Percentiles rank a stretch among this genome's conserved stretches.
These are phyloP conservation scores for Chelonoidis abingdonii DNA, from an alignment of 2,113 vertebrate genomes.

Conservation along the genomic window DNA sequence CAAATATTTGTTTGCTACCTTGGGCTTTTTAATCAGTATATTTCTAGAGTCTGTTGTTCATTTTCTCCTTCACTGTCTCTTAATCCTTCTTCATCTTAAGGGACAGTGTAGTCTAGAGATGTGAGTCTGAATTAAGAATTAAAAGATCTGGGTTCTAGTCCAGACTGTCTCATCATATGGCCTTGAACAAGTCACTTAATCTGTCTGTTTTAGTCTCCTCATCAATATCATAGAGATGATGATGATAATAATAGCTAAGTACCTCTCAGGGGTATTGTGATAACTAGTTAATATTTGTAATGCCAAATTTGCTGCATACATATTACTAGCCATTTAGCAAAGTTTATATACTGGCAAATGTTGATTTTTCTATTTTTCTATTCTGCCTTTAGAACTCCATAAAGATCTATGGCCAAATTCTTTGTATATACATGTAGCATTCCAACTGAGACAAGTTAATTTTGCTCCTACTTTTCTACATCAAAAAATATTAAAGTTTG, in stretches of 20 bases:
- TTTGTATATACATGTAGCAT: fast-evolving
- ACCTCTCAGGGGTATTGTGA: conserved; percentile 53
- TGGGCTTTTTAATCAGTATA: conserved; percentile 26
- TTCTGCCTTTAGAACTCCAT: neutral
- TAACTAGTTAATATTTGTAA: conserved; percentile 60
- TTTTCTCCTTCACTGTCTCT: conserved; percentile 46
- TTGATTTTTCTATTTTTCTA: conserved; percentile 42
- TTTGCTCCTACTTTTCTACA: neutral
- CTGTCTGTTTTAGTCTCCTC: conserved; percentile 23
- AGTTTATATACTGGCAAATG: conserved; percentile 33
- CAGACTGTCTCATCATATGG: conserved; percentile 25
- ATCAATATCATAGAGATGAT: neutral
- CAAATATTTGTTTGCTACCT: conserved; percentile 31
- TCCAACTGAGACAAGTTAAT: neutral
- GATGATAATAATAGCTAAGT: conserved; percentile 52
- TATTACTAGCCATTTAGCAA: conserved; percentile 49
- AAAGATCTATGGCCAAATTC: neutral
- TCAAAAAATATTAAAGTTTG: neutral
- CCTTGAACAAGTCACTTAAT: conserved; percentile 39
- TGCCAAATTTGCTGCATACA: conserved; percentile 47
- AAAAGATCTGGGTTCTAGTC: conserved; percentile 40
- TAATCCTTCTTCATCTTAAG: conserved; percentile 63
- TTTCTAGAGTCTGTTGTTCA: conserved; percentile 11
- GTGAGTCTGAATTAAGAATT: conserved; percentile 23
- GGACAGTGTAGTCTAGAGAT: conserved; percentile 14